Evolutionary conservation across 2,113 vertebrate species (phyloP).

Genomic region (Platichthys flesus): DNA sequence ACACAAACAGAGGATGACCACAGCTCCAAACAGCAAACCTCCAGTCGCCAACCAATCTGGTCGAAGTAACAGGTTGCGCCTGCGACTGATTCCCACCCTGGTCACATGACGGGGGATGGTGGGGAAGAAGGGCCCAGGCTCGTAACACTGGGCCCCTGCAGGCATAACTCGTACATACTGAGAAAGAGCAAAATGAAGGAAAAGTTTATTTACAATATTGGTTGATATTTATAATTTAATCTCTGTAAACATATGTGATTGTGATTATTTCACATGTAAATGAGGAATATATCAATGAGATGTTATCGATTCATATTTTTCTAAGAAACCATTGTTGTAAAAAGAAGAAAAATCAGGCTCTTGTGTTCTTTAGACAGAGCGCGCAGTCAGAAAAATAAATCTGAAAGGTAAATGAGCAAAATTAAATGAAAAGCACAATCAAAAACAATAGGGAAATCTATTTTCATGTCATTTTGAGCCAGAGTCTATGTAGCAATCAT

Average conservation of each 20-base stretch:
- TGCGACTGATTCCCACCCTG: slow-evolving; percentile 85
- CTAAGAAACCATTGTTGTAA: too few species aligned
- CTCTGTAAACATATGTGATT: neutral
- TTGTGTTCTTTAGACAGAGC: too few species aligned
- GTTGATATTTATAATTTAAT: neutral
- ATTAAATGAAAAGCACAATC: too few species aligned
- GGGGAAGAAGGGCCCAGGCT: slow-evolving; percentile 86
- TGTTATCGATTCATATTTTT: too few species aligned
- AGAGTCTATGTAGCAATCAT: too few species aligned
- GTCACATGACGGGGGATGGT: slow-evolving; percentile 81
- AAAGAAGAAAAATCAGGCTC: too few species aligned
- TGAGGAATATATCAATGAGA: too few species aligned
- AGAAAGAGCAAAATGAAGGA: neutral
- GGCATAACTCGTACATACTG: slow-evolving; percentile 89
- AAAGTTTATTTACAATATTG: neutral
- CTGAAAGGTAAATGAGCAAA: too few species aligned
- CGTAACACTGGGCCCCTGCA: slow-evolving; percentile 84
- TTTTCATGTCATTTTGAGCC: too few species aligned
- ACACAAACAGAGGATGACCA: slow-evolving; percentile 80
- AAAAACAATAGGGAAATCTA: too few species aligned
- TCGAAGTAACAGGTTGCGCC: slow-evolving; percentile 73
- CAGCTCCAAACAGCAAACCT: slow-evolving; percentile 77
- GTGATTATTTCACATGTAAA: too few species aligned
- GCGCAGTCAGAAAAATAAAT: too few species aligned
- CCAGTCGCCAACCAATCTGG: slow-evolving; percentile 84